Base-by-base conservation (phyloP, 2,797 vertebrate genomes). In the Amblyopsis hoosieri region DNA sequence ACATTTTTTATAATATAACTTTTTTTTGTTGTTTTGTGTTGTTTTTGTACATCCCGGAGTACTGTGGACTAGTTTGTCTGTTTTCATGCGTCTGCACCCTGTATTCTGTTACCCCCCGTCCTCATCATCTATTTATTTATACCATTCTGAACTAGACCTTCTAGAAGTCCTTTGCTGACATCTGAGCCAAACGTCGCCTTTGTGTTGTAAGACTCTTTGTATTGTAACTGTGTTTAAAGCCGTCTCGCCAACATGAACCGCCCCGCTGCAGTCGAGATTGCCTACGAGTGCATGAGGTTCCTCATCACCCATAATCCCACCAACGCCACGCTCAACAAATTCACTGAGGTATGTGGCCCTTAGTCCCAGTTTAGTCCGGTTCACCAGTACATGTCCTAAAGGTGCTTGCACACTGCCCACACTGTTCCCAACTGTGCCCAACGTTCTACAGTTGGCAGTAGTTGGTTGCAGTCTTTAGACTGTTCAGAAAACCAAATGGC, bases 291-390 rank as follows among this genome's bases (percentile, higher is more conserved):
- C 79, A 98, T 99, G 94, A 96, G 93, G 91, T 99, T 99, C 93
- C 93, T 99, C 87, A 99, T 99, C 93, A 99, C 97, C 88, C 98
- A 99, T 93, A 99, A 98, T 85, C 97, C 97, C 83, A 99, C 97
- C 92, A 96, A 99, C 64, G 94, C 96, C 68, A 98, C 97, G 29
- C 97, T 99, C 86, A 95, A 95, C 95, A 99, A 96, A 87, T 99
- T 99, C 93, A 98, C 96, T 0, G 97, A 99, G 96, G 97, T 99
- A 94, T 79, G 92, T 55, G 19, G 19, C 19, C 19, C 19, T 0
- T 23, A 3, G 19, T 23, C 19, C 19, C 19, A 3, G 19, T 23
- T 23, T 23, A 23, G 19, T 23, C 19, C 19, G 2, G 19, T 23
- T 23, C 19, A 23, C 19, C 19, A 23, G 19, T 23, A 2, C 19